Conservation (phyloP, 2,888 invertebrate genomes). For the Coenonympha glycerion region DNA sequence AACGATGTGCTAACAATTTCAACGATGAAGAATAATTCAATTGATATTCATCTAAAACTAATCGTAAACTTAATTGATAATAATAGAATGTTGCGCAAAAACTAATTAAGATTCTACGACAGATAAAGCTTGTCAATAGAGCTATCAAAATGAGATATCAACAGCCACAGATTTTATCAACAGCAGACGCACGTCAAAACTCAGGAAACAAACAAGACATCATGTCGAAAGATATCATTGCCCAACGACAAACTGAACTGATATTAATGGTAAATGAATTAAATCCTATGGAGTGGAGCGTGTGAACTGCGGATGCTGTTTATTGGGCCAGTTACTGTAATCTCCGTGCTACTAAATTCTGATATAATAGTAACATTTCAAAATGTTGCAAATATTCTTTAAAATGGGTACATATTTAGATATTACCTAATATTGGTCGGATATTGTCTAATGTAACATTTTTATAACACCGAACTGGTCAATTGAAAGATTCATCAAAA, state of each 20-base stretch:
- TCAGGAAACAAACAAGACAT: conserved; percentile 1
- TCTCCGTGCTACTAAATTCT: background rate
- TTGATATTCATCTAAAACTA: background rate
- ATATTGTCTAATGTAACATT: background rate
- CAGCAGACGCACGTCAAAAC: conserved; percentile 3
- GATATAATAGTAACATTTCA: background rate
- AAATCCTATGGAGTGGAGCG: background rate
- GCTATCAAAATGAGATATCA: background rate
- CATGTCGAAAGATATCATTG: conserved; percentile 1
- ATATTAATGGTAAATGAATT: conserved; percentile 8
- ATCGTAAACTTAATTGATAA: background rate
- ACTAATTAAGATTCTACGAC: background rate
- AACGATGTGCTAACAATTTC: too few relatives aligned
- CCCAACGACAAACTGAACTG: conserved; percentile 1
- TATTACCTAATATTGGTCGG: conserved; percentile 1
- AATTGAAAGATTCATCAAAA: background rate
- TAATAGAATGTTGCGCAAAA: background rate
- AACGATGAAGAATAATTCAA: too few relatives aligned
- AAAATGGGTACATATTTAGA: too few relatives aligned
- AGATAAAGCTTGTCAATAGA: background rate
- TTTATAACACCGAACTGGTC: background rate
- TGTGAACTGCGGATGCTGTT: conserved; percentile 4
- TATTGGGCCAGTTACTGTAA: conserved; percentile 7
- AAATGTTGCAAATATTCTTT: background rate
- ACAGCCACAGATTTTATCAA: too few relatives aligned